Evolutionary conservation across 2,113 vertebrate genomes (phyloP).

Genomic region (Cyphomyrus plagiostoma): DNA sequence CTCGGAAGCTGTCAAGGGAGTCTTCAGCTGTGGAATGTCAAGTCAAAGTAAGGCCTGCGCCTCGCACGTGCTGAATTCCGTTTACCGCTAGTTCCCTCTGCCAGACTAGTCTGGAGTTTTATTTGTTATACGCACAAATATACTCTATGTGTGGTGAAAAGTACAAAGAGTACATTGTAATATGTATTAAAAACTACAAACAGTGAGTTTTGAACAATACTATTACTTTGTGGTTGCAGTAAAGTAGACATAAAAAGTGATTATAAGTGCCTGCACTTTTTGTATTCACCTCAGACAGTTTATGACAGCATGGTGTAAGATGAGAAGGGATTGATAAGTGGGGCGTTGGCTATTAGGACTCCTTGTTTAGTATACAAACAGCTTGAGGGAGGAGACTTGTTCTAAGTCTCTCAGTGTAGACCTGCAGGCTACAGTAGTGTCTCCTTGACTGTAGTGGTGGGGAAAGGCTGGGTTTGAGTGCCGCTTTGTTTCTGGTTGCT

Average conservation of each 20-base stretch:
- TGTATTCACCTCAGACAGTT: not conserved
- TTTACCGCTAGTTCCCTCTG: not conserved
- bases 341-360: not conserved
- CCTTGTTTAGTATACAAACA: not conserved
- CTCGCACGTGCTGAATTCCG: not conserved
- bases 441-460: not conserved
- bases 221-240: too few species aligned
- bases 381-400: not conserved
- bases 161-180: too few species aligned
- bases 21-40: conserved; percentile 94
- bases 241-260: not conserved
- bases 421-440: not conserved
- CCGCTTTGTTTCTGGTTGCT: not conserved
- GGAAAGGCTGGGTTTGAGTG: not conserved
- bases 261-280: not conserved
- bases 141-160: too few species aligned
- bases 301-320: not conserved
- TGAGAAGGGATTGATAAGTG: not conserved
- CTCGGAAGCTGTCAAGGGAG: conserved; percentile 86
- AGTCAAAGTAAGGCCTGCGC: conserved; percentile 73
- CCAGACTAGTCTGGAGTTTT: not conserved
- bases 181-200: too few species aligned
- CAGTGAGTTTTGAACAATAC: too few species aligned
- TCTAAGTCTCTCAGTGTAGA: not conserved
- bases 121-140: not conserved